Conservation (phyloP, 2,888 invertebrate species). For the Morpho deidamia region DNA sequence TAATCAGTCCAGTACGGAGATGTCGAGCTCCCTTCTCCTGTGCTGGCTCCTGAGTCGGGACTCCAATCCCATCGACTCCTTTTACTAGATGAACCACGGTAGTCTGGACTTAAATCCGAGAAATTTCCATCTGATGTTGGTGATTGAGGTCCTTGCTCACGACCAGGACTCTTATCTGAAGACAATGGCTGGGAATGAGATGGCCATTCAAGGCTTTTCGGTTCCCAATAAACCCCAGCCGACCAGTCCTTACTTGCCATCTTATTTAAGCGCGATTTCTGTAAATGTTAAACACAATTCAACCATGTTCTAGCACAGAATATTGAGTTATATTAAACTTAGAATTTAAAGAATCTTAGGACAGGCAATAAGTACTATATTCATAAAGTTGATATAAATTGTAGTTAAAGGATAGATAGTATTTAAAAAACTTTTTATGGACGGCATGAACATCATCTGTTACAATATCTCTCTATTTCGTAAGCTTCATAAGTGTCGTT, state of each 20-base stretch:
- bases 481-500: no score
- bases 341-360: no score
- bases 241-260: constrained; percentile 67
- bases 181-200: constrained; percentile 37
- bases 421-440: no score
- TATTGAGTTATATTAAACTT: no score
- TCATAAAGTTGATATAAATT: neutral
- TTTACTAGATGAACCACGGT: constrained; percentile 39
- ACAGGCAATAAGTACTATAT: no score
- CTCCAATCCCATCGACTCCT: constrained; percentile 60
- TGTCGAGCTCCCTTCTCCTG: constrained; percentile 50
- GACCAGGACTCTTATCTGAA: constrained; percentile 51
- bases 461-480: no score
- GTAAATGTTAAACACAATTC: neutral
- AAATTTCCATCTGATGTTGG: constrained; percentile 58
- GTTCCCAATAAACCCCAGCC: constrained; percentile 65
- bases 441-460: no score
- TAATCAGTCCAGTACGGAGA: constrained; percentile 62
- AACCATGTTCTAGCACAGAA: no score
- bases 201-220: constrained; percentile 62
- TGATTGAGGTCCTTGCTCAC: constrained; percentile 49
- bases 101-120: constrained; percentile 62
- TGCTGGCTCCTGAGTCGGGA: constrained; percentile 59
- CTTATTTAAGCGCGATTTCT: constrained; percentile 38
- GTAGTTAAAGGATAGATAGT: no score